Base-by-base conservation (phyloP, 2,888 invertebrate species). In the Pterostichus niger region DNA sequence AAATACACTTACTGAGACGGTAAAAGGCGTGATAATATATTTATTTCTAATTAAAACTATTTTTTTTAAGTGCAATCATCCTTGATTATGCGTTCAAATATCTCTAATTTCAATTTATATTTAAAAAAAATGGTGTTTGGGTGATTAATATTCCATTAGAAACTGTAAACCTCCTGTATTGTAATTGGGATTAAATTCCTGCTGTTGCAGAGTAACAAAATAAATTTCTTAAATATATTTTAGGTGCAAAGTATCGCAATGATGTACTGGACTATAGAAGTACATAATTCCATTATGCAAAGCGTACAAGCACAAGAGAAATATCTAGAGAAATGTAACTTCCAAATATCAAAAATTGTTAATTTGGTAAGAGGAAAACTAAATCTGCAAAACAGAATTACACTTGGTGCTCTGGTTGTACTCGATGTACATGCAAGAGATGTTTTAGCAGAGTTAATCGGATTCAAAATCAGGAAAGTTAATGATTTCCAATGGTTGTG, bases 381-480 rank as follows among this genome's bases (percentile, higher is more conserved):
- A 0, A 95, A 94, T 84, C 91, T 93, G 35, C 97, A 98, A 88
- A 97, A 96, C 89, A 93, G 98, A 77, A 96, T 96, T 54, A 98
- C 98, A 0, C 91, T 98, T 10, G 96, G 97, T 82, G 97, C 98
- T 0, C 90, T 98, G 84, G 97, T 98, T 0, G 97, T 98, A 6
- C 90, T 98, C 84, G 98, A 98, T 88, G 98, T 98, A 0, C 98
- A 99, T 88, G 97, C 97, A 0, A 93, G 97, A 86, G 98, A 98
- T 89, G 96, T 97, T 0, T 91, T 98, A 0, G 91, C 93, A 81
- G 93, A 94, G 81, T 91, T 97, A 9, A 93, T 94, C 49, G 91
- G 92, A 0, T 91, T 92, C 44, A 90, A 92, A 84, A 95, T 97
- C 0, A 90, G 90, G 10, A 93, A 92, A 56, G 93, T 94, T 84